Evolutionary conservation across 2,797 vertebrate species (phyloP).

Genomic region (Lagocephalus sceleratus): DNA sequence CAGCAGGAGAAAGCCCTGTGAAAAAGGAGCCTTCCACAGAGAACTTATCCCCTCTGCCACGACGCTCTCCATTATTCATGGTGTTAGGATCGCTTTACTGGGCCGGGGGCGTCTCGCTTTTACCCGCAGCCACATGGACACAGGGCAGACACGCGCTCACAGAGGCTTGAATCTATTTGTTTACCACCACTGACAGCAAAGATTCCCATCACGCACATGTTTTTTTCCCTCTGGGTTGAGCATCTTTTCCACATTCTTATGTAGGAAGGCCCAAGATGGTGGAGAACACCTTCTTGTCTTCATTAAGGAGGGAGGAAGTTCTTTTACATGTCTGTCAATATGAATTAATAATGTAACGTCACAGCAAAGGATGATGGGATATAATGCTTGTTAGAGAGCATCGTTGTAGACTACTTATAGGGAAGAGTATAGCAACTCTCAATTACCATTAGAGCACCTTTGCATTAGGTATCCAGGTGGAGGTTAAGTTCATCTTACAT

Average conservation of each 20-base stretch:
- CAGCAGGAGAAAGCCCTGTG: constrained; percentile 79
- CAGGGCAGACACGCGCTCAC: constrained; percentile 16
- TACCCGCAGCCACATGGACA: constrained; percentile 50
- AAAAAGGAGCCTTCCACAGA: constrained; percentile 81
- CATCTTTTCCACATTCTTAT: not conserved
- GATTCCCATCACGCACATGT: no score
- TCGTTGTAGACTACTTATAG: no score
- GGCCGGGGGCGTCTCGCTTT: constrained; percentile 76
- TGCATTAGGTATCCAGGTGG: no score
- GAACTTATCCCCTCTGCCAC: constrained; percentile 80
- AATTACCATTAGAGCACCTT: no score
- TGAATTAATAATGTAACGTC: no score
- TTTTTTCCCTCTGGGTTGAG: no score
- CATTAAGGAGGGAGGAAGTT: not conserved
- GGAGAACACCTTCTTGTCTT: not conserved
- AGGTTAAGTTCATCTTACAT: no score
- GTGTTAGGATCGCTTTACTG: constrained; percentile 89
- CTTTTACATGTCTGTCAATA: no score
- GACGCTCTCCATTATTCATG: constrained; percentile 91
- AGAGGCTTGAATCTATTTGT: constrained; percentile 1
- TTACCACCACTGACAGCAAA: constrained; percentile 11
- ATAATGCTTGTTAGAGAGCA: no score
- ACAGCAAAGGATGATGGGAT: no score
- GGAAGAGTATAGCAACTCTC: no score
- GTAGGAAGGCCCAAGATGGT: not conserved